Base-by-base conservation (phyloP, 2,797 vertebrate genomes). In the Pristis pectinata region DNA sequence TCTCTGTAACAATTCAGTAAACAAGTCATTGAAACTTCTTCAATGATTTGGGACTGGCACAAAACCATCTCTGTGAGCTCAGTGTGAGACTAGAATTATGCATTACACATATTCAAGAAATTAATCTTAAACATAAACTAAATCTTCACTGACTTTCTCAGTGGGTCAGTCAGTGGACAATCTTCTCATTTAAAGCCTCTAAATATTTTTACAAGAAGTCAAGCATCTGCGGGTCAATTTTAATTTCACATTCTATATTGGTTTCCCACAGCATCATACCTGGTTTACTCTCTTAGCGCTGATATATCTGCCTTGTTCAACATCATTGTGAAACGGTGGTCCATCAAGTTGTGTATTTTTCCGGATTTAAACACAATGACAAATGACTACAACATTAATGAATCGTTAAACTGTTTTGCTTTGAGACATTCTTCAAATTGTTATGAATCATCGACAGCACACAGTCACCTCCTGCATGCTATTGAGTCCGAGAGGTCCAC, bases 331-430 rank as follows among this genome's bases (percentile, higher is more conserved):
- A 91, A 91, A 41, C 87, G 67, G 2, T 0, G 8, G n/a, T 67
- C n/a, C 59, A 34, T 13, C 34, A 56, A 87, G 34, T n/a, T 53
- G 17, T 87, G 83, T 67, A 8, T 91, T 64, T 27, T 91, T 91
- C 3, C 3, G 87, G 37, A 67, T 41, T 37, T 67, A 41, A 91
- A 91, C 64, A 91, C 64, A 91, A 7, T 30, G 59, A 67, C 30
- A 64, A 61, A 22, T 9, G 22, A 91, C 17, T 91, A 37, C 17
- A 19, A 89, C 1, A 0, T 24, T 91, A 91, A 91, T 67, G 87
- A 91, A 67, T 91, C n/a, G 19, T 67, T 91, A 91, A 61, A 64
- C 61, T 67, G 87, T 67, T 91, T 91, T 41, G 61, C 19, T 67
- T 67, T 91, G 61, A 91, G 59, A 59, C n/a, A 64, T 61, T 10